Conservation (phyloP, 2,113 vertebrate species). For the Aptenodytes forsteri region DNA sequence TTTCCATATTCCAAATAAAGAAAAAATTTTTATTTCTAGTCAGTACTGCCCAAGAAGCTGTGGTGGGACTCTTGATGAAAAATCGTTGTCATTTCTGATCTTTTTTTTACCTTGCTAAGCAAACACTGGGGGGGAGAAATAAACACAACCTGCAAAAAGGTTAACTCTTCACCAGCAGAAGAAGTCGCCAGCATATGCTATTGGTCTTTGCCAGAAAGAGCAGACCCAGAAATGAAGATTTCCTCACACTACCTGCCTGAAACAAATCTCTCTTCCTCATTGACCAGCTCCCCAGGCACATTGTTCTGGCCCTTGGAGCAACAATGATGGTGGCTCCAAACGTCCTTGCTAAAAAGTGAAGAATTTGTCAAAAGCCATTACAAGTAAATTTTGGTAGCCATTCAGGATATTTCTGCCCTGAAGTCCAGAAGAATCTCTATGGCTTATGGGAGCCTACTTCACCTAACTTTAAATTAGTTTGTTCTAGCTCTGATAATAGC, state of each 20-base stretch:
- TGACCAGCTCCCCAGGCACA: background rate
- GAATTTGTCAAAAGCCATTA: background rate
- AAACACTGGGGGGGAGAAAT: accelerated
- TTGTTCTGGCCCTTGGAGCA: background rate
- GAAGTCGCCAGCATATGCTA: background rate
- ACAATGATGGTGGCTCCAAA: background rate
- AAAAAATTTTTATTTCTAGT: background rate
- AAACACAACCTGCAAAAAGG: background rate
- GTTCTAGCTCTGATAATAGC: background rate
- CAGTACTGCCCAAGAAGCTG: background rate
- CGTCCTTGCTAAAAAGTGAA: background rate
- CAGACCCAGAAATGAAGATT: background rate
- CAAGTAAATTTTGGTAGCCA: background rate
- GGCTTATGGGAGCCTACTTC: background rate
- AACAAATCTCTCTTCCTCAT: background rate
- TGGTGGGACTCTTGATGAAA: background rate
- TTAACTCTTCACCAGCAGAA: background rate
- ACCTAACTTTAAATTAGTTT: background rate
- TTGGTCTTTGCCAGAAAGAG: background rate
- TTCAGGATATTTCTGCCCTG: background rate
- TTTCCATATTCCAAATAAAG: background rate
- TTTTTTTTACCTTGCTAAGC: background rate
- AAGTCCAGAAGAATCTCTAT: background rate
- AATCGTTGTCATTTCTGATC: background rate
- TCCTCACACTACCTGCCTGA: background rate